A percentile compares a stretch with the other conserved stretches of the same genome.
Conservation (phyloP, 2,797 vertebrate species). For the Parauchenoglanis ngamensis region DNA sequence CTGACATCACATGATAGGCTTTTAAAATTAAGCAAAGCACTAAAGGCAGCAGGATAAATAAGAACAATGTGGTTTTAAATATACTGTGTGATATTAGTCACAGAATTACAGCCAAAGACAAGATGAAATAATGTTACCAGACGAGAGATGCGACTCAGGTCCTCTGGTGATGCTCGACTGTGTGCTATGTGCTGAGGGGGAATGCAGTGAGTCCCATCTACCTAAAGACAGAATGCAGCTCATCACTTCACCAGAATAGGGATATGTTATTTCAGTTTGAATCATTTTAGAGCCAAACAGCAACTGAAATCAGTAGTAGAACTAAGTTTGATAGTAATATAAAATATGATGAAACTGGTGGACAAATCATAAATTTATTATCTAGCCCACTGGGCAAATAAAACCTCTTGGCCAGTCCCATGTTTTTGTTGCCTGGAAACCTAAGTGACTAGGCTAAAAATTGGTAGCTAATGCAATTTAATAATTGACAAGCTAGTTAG, state of each 20-base stretch:
- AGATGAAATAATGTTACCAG: slow-evolving; percentile 74
- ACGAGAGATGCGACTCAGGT: slow-evolving; percentile 80
- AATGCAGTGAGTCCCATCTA: slow-evolving; percentile 73
- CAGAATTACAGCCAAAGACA: not conserved
- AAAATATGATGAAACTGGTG: not conserved
- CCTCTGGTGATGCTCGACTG: slow-evolving; percentile 79
- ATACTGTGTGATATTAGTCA: not conserved
- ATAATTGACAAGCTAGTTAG: not conserved
- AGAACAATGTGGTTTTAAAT: slow-evolving; percentile 22
- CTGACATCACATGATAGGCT: slow-evolving; percentile 31
- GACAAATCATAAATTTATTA: slow-evolving; percentile 1
- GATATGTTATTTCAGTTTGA: not conserved
- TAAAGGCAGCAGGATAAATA: slow-evolving; percentile 3
- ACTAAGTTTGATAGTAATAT: not conserved
- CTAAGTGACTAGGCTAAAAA: not conserved
- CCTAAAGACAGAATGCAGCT: slow-evolving; percentile 61
- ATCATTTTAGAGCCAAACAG: not conserved
- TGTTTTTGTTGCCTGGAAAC: not conserved
- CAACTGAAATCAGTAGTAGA: not conserved
- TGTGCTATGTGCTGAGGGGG: slow-evolving; percentile 76
- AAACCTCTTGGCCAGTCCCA: not conserved
- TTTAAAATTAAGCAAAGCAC: slow-evolving; percentile 20
- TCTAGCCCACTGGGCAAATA: not conserved
- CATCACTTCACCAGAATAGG: not conserved
- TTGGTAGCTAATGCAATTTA: not conserved